These are phyloP conservation scores for Lamellibrachia satsuma DNA, from an alignment of 2,888 invertebrate species.

Conservation along the genomic window DNA sequence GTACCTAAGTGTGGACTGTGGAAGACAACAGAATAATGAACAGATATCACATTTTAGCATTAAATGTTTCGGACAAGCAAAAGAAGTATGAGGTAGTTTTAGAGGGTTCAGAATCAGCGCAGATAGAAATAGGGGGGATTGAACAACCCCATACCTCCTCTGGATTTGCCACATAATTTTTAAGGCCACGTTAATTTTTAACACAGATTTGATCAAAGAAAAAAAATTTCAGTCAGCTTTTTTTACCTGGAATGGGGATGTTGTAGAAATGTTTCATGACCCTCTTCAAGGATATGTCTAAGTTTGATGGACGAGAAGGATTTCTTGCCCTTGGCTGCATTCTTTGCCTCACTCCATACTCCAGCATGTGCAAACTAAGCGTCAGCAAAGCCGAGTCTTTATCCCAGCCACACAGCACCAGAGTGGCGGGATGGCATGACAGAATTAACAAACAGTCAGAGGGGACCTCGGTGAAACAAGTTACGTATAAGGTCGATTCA, in stretches of 20 bases:
- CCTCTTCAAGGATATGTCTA: slow-evolving; percentile 41
- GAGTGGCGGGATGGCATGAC: slow-evolving; percentile 26
- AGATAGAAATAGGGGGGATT: not conserved
- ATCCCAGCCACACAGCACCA: slow-evolving; percentile 27
- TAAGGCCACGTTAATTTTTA: slow-evolving; percentile 14
- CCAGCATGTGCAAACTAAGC: slow-evolving; percentile 44
- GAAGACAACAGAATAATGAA: no score
- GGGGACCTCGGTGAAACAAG: slow-evolving; percentile 26
- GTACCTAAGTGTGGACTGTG: no score
- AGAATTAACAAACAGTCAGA: slow-evolving; percentile 23
- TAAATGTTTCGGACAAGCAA: no score
- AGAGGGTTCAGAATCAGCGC: no score
- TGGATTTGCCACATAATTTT: no score
- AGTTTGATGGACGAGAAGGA: slow-evolving; percentile 42
- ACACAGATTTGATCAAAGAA: not conserved
- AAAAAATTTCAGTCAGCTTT: not conserved
- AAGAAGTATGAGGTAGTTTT: no score
- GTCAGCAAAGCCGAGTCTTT: slow-evolving; percentile 9
- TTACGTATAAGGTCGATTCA: slow-evolving; percentile 25
- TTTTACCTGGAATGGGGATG: slow-evolving; percentile 35
- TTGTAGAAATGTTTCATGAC: slow-evolving; percentile 52
- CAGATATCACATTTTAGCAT: no score
- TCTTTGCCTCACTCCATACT: slow-evolving; percentile 29
- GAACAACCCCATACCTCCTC: no score
- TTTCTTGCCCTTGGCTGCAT: slow-evolving; percentile 27